phyloP scores from a whole-genome alignment of 2,113 vertebrate genomes.

The Mus musculus region DNA sequence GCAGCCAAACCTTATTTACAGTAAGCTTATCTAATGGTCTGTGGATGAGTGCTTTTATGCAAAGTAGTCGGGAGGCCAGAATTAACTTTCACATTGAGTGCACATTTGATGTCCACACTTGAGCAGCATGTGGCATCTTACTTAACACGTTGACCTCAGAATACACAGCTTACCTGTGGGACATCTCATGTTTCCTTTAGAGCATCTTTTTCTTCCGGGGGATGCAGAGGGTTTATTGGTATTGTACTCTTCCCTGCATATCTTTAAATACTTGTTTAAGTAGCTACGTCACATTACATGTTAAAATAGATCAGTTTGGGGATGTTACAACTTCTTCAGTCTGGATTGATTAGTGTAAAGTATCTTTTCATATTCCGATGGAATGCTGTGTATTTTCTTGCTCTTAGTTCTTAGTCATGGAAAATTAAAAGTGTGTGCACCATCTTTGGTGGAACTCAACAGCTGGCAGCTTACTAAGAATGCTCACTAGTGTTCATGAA shows the following conservation, averaged over 20 bases:
- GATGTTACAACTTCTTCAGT: slow-evolving; percentile 71
- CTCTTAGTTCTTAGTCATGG: slow-evolving; percentile 8
- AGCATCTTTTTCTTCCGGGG: slow-evolving; percentile 80
- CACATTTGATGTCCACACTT: slow-evolving; percentile 85
- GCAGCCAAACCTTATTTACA: slow-evolving; percentile 87
- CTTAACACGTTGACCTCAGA: slow-evolving; percentile 78
- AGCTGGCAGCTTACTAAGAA: neutral
- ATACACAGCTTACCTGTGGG: slow-evolving; percentile 65
- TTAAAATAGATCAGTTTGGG: slow-evolving; percentile 78
- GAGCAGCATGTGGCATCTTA: slow-evolving; percentile 84
- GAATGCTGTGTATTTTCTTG: neutral
- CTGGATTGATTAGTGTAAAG: slow-evolving; percentile 73
- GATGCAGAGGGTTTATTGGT: slow-evolving; percentile 43
- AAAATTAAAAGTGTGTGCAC: neutral
- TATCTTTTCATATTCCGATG: slow-evolving; percentile 63
- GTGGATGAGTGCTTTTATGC: slow-evolving; percentile 90
- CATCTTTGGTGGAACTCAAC: slow-evolving; percentile 1
- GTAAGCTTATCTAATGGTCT: slow-evolving; percentile 89
- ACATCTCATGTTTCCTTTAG: slow-evolving; percentile 74
- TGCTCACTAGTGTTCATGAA: neutral
- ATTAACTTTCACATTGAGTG: slow-evolving; percentile 89
- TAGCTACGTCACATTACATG: slow-evolving; percentile 77
- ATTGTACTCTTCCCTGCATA: slow-evolving; percentile 54
- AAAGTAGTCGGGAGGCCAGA: slow-evolving; percentile 86
- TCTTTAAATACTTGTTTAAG: slow-evolving; percentile 71